phyloP scores from a whole-genome alignment of 2,888 invertebrate species.

The Chironomus riparius region DNA sequence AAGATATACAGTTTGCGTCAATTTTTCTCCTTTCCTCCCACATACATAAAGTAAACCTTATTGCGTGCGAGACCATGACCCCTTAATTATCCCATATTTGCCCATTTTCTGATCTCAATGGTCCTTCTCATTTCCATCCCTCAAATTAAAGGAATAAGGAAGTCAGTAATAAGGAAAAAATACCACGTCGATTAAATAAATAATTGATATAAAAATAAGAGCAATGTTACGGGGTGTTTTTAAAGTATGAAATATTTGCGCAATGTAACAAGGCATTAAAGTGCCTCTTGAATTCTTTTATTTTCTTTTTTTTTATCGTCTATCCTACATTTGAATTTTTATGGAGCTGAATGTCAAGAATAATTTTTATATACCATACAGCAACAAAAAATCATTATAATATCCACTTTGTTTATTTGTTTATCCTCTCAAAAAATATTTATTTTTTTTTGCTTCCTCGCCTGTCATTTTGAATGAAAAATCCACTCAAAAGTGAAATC shows the following conservation, averaged over 20 bases:
- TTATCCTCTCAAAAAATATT: too few species aligned
- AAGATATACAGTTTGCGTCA: too few species aligned
- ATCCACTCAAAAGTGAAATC: constrained; percentile 1
- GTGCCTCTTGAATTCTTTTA: neutral
- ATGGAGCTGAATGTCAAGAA: neutral
- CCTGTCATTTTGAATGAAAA: constrained; percentile 8
- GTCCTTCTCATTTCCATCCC: neutral
- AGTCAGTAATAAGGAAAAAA: too few species aligned
- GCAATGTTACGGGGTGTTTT: neutral
- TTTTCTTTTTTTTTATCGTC: neutral
- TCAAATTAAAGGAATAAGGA: too few species aligned
- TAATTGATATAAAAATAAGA: constrained; percentile 4
- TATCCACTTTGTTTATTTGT: constrained; percentile 20
- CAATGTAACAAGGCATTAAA: constrained; percentile 6
- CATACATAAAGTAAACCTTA: too few species aligned
- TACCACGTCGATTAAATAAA: constrained; percentile 23
- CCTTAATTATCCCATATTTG: neutral
- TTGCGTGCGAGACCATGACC: neutral
- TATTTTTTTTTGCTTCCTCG: neutral
- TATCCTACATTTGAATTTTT: neutral
- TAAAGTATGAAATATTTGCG: neutral
- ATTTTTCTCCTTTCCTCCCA: too few species aligned
- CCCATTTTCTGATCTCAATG: neutral
- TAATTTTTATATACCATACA: neutral
- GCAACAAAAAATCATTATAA: constrained; percentile 13